Evolutionary conservation across 2,797 vertebrate species (phyloP), one percentile per base, ranked within the genome.

Genomic region (Antrozous pallidus): DNA sequence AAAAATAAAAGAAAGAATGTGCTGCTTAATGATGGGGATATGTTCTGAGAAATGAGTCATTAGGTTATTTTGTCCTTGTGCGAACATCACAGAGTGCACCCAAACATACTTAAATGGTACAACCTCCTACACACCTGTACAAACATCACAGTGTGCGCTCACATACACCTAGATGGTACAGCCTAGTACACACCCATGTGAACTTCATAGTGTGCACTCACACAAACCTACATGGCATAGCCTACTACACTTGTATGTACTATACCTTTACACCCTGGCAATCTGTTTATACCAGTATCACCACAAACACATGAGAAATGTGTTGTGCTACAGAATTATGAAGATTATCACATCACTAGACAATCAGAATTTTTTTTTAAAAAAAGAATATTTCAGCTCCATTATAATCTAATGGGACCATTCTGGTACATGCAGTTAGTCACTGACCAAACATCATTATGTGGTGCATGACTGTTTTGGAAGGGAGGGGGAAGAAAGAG

Each of bases 241-340:
- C 26, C 40, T 28, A 13, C 26, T 2, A 28, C 58, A 61, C 2
- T 31, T 12, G 17, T 22, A 31, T 31, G 38, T 22, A 28, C n/a
- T n/a, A n/a, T n/a, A n/a, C n/a, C n/a, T n/a, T n/a, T n/a, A n/a
- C n/a, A n/a, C n/a, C n/a, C n/a, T n/a, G n/a, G n/a, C n/a, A n/a
- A n/a, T n/a, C n/a, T n/a, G n/a, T n/a, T n/a, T n/a, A n/a, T n/a
- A n/a, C n/a, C n/a, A n/a, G n/a, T n/a, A n/a, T n/a, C n/a, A n/a
- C n/a, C n/a, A n/a, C n/a, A n/a, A n/a, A n/a, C n/a, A n/a, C n/a
- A n/a, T n/a, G n/a, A n/a, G n/a, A n/a, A n/a, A n/a, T n/a, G n/a
- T n/a, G n/a, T n/a, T n/a, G n/a, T 0, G 2, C 28, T 61, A 13
- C 6, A 7, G 13, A n/a, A 51, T 24, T 22, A n/a, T 11, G 40